Evolutionary conservation across 2,888 invertebrate species (phyloP).

Genomic region (Drosophila villosipedis): DNA sequence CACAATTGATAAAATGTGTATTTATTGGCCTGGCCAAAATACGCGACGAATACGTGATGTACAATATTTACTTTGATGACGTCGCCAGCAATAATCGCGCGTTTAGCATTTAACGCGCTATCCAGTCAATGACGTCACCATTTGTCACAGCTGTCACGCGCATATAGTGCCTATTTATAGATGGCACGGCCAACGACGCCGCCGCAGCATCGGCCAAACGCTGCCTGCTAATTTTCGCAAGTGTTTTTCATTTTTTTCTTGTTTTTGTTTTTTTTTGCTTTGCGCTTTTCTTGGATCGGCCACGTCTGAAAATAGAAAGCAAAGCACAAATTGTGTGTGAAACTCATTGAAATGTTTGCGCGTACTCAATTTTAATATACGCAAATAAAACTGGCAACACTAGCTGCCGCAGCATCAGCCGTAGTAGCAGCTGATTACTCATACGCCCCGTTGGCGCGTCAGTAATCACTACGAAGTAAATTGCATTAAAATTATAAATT

Average conservation of each 20-base stretch:
- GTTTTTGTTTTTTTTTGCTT: conserved; percentile 41
- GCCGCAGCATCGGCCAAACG: conserved; percentile 24
- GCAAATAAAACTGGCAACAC: conserved; percentile 62
- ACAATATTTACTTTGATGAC: conserved; percentile 55
- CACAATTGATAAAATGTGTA: conserved; percentile 24
- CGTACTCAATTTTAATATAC: conserved; percentile 74
- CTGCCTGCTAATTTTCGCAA: conserved; percentile 77
- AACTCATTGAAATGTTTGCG: conserved; percentile 81
- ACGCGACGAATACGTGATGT: conserved; percentile 56
- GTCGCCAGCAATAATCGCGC: conserved; percentile 37
- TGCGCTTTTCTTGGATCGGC: conserved; percentile 75
- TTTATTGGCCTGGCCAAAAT: conserved; percentile 40
- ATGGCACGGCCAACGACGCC: conserved; percentile 47
- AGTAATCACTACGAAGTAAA: conserved; percentile 57
- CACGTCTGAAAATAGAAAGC: conserved; percentile 76
- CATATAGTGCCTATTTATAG: conserved; percentile 70
- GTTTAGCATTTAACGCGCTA: conserved; percentile 19
- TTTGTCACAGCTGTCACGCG: conserved; percentile 76
- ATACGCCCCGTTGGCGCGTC: conserved; percentile 59
- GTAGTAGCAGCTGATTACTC: conserved; percentile 65
- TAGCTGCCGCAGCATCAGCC: conserved; percentile 20
- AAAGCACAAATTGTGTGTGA: conserved; percentile 65
- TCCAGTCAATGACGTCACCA: conserved; percentile 69
- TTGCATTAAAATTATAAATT: conserved; percentile 70
- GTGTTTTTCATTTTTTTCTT: conserved; percentile 62